Evolutionary conservation across 1,140 invertebrate species (phyloP).

Genomic region (Meloidogyne chitwoodi): DNA sequence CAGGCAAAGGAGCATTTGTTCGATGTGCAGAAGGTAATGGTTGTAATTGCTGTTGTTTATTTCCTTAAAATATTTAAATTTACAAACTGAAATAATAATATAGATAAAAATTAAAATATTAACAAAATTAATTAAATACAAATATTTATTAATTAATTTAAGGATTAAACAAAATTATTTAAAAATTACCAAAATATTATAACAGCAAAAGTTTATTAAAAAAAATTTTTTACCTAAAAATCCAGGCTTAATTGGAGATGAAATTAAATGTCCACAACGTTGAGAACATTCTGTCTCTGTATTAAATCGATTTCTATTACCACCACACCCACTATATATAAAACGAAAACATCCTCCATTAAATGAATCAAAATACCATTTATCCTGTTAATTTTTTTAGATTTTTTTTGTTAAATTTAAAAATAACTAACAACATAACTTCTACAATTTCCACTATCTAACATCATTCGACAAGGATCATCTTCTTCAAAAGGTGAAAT

Average conservation of each 20-base stretch:
- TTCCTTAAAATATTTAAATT: conserved; percentile 1
- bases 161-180: neutral
- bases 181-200: neutral
- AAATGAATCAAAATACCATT: conserved; percentile 48
- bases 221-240: conserved; percentile 13
- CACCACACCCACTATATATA: conserved; percentile 73
- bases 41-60: neutral
- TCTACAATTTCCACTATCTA: conserved; percentile 29
- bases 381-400: conserved; percentile 24
- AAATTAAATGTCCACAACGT: conserved; percentile 65
- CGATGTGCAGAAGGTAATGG: neutral
- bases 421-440: conserved; percentile 6
- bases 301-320: conserved; percentile 80
- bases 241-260: conserved; percentile 9
- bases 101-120: no score
- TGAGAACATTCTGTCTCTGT: conserved; percentile 74
- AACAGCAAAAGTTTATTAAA: neutral
- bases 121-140: no score
- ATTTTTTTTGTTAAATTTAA: neutral
- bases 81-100: no score
- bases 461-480: conserved; percentile 29
- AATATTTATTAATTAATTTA: no score
- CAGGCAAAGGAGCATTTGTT: neutral
- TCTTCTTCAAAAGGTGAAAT: neutral
- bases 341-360: conserved; percentile 49